Evolutionary conservation across 1,140 invertebrate genomes (phyloP).

Genomic region (Calephelis nemesis): DNA sequence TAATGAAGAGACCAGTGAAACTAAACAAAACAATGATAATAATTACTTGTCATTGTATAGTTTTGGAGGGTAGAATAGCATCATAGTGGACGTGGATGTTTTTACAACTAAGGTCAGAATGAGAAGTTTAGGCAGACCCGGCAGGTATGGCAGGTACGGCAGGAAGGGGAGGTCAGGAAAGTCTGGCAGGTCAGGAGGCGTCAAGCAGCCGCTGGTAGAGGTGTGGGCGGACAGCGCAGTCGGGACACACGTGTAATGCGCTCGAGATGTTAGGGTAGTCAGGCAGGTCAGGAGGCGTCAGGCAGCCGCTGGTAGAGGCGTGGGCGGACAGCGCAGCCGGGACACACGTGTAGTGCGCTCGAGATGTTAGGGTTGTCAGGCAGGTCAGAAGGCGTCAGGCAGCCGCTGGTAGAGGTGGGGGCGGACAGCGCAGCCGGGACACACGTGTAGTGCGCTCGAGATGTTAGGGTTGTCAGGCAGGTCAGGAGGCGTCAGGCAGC

Average conservation of each 20-base stretch:
- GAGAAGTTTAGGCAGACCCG: no score
- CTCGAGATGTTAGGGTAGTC: no score
- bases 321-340: constrained; percentile 82
- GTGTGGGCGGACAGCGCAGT: constrained; percentile 83
- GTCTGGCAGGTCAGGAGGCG: constrained; percentile 16
- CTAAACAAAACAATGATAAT: no score
- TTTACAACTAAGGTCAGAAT: no score
- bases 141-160: no score
- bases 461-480: constrained; percentile 79
- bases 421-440: constrained; percentile 91
- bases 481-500: constrained; percentile 43
- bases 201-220: constrained; percentile 63
- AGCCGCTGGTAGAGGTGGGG: constrained; percentile 64
- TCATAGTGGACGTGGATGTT: no score
- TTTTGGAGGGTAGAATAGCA: no score
- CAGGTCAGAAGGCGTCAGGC: constrained; percentile 37
- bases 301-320: constrained; percentile 64
- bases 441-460: constrained; percentile 95
- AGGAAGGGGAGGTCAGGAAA: no score
- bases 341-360: constrained; percentile 83
- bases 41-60: no score
- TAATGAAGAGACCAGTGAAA: no score
- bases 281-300: constrained; percentile 28
- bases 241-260: constrained; percentile 83
- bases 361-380: neutral